A percentile compares a stretch with the other conserved stretches of the same genome.
Evolutionary conservation across 2,797 vertebrate species (phyloP).

Genomic region (Tenualosa ilisha): DNA sequence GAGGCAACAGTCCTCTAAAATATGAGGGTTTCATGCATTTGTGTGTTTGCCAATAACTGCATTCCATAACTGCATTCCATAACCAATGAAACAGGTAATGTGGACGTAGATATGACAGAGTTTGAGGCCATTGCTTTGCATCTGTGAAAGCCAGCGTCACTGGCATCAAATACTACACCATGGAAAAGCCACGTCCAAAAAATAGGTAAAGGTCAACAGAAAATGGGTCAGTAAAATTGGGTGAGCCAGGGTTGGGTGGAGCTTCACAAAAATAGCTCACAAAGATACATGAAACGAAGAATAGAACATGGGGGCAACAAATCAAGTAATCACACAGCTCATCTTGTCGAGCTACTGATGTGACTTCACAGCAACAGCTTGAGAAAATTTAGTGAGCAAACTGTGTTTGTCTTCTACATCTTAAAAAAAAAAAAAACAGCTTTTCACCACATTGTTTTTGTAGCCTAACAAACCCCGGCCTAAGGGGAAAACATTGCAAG

Average conservation of each 20-base stretch:
- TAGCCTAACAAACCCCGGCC: neutral
- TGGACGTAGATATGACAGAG: neutral
- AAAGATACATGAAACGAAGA: neutral
- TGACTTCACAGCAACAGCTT: neutral
- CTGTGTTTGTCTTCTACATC: neutral
- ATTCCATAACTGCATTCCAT: neutral
- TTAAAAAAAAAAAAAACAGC: neutral
- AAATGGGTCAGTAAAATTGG: neutral
- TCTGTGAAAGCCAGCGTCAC: neutral
- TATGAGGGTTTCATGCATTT: neutral
- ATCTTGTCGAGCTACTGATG: neutral
- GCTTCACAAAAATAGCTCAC: neutral
- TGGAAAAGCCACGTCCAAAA: neutral
- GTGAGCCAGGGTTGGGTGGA: neutral
- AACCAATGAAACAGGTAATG: neutral
- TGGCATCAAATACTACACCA: neutral
- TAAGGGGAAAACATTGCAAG: neutral
- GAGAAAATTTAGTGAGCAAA: neutral
- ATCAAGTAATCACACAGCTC: neutral
- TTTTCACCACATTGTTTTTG: neutral
- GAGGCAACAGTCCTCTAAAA: no score
- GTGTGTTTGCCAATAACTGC: no score
- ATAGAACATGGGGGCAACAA: conserved; percentile 6
- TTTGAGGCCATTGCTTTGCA: neutral
- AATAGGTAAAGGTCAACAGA: conserved; percentile 13